Percentiles rank a stretch among this genome's conserved stretches.
Evolutionary conservation across 1,140 invertebrate species (phyloP).

Genomic region (Druon quercuslanigerum): DNA sequence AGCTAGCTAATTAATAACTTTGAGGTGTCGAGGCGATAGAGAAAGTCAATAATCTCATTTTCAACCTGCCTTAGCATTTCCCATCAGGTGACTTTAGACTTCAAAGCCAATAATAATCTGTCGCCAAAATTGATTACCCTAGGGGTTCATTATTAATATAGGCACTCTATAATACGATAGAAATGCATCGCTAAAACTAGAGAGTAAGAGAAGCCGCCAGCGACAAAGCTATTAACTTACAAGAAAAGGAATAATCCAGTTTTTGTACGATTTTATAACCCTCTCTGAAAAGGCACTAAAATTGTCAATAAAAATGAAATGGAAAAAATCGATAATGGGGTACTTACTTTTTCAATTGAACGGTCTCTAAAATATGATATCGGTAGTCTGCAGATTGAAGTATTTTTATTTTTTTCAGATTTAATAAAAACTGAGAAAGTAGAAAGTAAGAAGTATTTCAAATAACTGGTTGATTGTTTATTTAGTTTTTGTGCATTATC

Average conservation of each 20-base stretch:
- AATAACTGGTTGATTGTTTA: no score
- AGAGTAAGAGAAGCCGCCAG: neutral
- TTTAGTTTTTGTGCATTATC: no score
- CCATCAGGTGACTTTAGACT: slow-evolving; percentile 27
- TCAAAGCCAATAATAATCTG: slow-evolving; percentile 50
- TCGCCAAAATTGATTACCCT: slow-evolving; percentile 50
- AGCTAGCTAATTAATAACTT: slow-evolving; percentile 19
- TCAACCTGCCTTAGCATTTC: slow-evolving; percentile 3
- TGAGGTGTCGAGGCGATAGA: slow-evolving; percentile 12
- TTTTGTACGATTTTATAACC: slow-evolving; percentile 2
- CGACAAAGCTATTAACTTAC: neutral
- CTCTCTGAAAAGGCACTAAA: neutral
- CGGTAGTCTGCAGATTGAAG: no score
- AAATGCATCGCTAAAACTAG: neutral
- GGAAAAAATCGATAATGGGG: neutral
- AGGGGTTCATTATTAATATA: slow-evolving; percentile 37
- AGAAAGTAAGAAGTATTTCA: no score
- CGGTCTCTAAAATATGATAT: neutral
- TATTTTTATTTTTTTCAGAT: no score
- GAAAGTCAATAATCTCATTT: slow-evolving; percentile 26
- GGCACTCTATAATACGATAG: neutral
- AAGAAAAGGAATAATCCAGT: neutral
- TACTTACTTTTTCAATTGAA: neutral
- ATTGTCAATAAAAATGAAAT: neutral
- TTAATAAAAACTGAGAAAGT: no score